Conservation (phyloP, 2,888 invertebrate species). For the Linyphia triangularis region DNA sequence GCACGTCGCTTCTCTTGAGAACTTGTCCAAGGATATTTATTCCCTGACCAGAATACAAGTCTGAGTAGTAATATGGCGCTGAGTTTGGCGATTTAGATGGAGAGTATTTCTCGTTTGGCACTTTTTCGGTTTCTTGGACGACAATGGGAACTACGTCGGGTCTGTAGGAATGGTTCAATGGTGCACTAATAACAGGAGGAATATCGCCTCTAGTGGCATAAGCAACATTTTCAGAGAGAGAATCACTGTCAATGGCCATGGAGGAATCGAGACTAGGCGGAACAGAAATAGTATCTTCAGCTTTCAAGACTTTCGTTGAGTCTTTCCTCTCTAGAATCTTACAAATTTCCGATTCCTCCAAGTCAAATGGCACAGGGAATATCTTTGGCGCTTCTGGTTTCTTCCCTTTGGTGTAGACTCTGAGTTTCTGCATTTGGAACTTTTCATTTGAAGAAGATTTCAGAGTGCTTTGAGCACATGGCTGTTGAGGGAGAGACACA, state of each 20-base stretch:
- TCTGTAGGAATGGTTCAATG: conserved; percentile 19
- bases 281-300: not conserved
- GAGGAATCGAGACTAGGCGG: conserved; percentile 16
- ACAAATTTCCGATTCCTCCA: conserved; percentile 58
- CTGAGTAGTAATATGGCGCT: conserved; percentile 91
- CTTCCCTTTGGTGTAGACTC: conserved; percentile 76
- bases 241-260: not conserved
- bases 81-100: conserved; percentile 66
- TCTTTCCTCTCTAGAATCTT: conserved; percentile 51
- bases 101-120: conserved; percentile 43
- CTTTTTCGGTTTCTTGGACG: conserved; percentile 29
- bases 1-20: conserved; percentile 60
- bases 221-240: conserved; percentile 57
- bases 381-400: conserved; percentile 64
- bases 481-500: not conserved
- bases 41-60: conserved; percentile 80
- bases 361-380: conserved; percentile 60
- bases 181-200: not conserved
- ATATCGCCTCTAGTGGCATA: conserved; percentile 30
- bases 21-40: conserved; percentile 78
- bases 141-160: conserved; percentile 70
- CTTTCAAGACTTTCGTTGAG: not conserved
- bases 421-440: conserved; percentile 66
- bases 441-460: conserved; percentile 18
- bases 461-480: not conserved